Evolutionary conservation across 2,797 vertebrate genomes (phyloP).

Genomic region (Hyperoplus lanceolatus): DNA sequence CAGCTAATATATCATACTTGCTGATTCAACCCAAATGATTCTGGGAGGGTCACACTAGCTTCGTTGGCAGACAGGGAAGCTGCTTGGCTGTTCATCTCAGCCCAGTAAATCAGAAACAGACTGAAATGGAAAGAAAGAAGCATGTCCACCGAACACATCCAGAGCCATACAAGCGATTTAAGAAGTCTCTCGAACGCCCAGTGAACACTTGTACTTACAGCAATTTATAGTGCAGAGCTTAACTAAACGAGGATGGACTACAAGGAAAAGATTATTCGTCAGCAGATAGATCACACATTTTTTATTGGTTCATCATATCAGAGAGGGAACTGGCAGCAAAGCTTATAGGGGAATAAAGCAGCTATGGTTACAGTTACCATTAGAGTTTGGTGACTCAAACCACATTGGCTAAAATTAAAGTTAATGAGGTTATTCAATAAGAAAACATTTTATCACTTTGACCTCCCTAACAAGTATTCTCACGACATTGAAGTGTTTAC

Average conservation of each 20-base stretch:
- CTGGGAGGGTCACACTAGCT: constrained; percentile 58
- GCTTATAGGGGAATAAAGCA: constrained; percentile 20
- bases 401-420: constrained; percentile 44
- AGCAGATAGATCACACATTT: constrained; percentile 11
- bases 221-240: not conserved
- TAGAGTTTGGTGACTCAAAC: constrained; percentile 29
- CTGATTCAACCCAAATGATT: constrained; percentile 64
- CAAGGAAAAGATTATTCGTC: constrained; percentile 26
- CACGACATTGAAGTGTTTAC: constrained; percentile 10
- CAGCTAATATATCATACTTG: constrained; percentile 39
- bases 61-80: constrained; percentile 66
- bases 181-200: constrained; percentile 45
- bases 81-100: constrained; percentile 70
- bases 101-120: constrained; percentile 81
- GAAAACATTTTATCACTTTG: constrained; percentile 39
- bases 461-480: constrained; percentile 10
- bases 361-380: constrained; percentile 35
- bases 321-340: constrained; percentile 16
- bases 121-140: constrained; percentile 66
- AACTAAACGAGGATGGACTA: not conserved
- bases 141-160: constrained; percentile 59
- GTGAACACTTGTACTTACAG: constrained; percentile 34
- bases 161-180: constrained; percentile 43
- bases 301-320: constrained; percentile 9
- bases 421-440: constrained; percentile 46